phyloP scores from a whole-genome alignment of 1,140 invertebrate genomes.

The Rhopalosiphum maidis region DNA sequence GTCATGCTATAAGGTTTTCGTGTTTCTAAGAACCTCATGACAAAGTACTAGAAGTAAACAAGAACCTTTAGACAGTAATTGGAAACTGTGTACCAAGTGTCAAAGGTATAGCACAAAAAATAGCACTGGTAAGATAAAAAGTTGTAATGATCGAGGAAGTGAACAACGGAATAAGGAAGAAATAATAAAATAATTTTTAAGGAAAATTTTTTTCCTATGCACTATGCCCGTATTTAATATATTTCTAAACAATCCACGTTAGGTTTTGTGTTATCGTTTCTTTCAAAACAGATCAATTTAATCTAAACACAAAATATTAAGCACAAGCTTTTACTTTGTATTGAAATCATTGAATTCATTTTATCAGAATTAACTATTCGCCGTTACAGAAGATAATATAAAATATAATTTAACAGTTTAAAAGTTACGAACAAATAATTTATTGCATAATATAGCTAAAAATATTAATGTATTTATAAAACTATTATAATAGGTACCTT shows the following conservation, averaged over 20 bases:
- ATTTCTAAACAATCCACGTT: not conserved
- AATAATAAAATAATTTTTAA: not conserved
- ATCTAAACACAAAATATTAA: not conserved
- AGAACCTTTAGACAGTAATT: slow-evolving; percentile 19
- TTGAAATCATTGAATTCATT: not conserved
- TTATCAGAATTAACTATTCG: not conserved
- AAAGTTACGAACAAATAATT: not conserved
- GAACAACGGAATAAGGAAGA: not conserved
- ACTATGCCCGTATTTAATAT: not conserved
- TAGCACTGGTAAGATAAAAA: not conserved
- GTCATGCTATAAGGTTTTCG: not conserved
- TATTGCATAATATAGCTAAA: no score
- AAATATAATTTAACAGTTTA: not conserved
- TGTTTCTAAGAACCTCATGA: not conserved
- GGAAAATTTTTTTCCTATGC: not conserved
- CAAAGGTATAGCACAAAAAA: not conserved
- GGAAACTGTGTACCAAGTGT: not conserved
- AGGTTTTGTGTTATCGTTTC: not conserved
- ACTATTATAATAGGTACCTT: not conserved
- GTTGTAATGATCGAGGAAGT: not conserved
- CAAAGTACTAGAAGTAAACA: not conserved
- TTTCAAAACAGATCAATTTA: not conserved
- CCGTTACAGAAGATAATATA: not conserved
- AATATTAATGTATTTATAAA: not conserved
- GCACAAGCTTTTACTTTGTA: not conserved